A percentile compares a stretch with the other conserved stretches of the same genome.
Conservation (phyloP, 92 coral and sea anemone species). For the Actinernus sp. region DNA sequence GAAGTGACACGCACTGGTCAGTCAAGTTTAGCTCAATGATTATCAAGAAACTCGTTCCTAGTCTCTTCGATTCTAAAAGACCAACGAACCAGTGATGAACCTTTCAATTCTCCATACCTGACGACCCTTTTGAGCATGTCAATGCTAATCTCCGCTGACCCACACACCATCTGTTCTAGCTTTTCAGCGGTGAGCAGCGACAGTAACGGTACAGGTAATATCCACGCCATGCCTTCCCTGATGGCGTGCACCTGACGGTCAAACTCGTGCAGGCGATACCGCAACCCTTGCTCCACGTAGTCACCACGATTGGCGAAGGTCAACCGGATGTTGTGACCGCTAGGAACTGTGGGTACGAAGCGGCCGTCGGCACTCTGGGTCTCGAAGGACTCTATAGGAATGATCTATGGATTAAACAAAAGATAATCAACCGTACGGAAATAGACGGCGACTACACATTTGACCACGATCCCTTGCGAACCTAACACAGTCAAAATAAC, state of each 20-base stretch:
- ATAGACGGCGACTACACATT: no score
- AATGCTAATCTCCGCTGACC: slow-evolving; percentile 79
- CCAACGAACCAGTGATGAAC: no score
- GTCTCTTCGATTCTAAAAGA: no score
- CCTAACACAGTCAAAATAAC: no score
- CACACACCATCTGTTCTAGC: slow-evolving; percentile 89
- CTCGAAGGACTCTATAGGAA: slow-evolving; percentile 89
- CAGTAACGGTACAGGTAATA: slow-evolving; percentile 85
- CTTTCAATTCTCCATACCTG: slow-evolving; percentile 63
- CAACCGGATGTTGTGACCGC: slow-evolving; percentile 79
- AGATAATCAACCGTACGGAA: no score
- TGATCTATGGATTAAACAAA: slow-evolving; percentile 42
- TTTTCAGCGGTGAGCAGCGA: slow-evolving; percentile 80
- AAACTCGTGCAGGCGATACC: slow-evolving; percentile 85
- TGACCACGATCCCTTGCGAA: no score
- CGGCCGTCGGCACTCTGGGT: slow-evolving; percentile 92
- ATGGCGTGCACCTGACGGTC: slow-evolving; percentile 80
- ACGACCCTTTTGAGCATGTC: slow-evolving; percentile 82
- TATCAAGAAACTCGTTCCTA: no score
- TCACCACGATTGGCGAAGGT: slow-evolving; percentile 83
- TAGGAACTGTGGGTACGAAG: slow-evolving; percentile 79
- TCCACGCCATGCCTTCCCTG: slow-evolving; percentile 90
- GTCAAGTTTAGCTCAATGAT: no score
- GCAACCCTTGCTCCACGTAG: slow-evolving; percentile 85
- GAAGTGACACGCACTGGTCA: no score